These are phyloP conservation scores for Psilanteris sp. DNA, from an alignment of 1,140 invertebrate species.

Conservation along the genomic window DNA sequence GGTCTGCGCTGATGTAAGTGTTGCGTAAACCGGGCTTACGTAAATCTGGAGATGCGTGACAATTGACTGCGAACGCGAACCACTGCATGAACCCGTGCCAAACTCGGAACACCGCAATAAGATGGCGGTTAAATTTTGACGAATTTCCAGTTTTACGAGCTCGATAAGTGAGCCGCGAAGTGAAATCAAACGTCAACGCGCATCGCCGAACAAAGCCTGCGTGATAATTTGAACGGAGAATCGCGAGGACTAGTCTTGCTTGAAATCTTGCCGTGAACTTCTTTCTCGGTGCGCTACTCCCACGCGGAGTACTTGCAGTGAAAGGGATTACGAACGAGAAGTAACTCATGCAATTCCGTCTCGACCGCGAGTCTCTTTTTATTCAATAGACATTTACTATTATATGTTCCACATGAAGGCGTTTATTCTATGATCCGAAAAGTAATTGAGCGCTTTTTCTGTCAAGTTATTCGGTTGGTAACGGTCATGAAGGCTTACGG, in stretches of 20 bases:
- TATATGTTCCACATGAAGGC: constrained; percentile 48
- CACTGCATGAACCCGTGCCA: neutral
- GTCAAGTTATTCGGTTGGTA: neutral
- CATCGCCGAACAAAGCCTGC: constrained; percentile 55
- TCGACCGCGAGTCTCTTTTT: constrained; percentile 36
- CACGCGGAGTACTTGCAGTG: constrained; percentile 69
- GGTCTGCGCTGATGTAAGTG: constrained; percentile 37
- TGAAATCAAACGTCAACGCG: constrained; percentile 36
- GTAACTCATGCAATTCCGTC: constrained; percentile 61
- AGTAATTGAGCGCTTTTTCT: constrained; percentile 2
- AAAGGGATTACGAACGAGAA: constrained; percentile 70
- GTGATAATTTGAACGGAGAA: constrained; percentile 41
- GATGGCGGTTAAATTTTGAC: too few species aligned
- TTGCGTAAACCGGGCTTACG: constrained; percentile 45
- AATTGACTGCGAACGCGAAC: constrained; percentile 1
- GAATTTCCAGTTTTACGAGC: too few species aligned
- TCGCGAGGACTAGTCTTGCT: constrained; percentile 68
- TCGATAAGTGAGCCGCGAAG: constrained; percentile 2
- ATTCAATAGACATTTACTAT: constrained; percentile 34
- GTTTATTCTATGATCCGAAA: constrained; percentile 29
- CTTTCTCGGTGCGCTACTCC: constrained; percentile 67
- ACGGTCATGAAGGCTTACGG: neutral
- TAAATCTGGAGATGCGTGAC: constrained; percentile 47
- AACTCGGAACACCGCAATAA: too few species aligned
- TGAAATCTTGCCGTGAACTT: constrained; percentile 69